Evolutionary conservation across 2,888 invertebrate genomes (phyloP), one percentile per base, ranked within the genome.

Genomic region (Flabesymbios commensalis): DNA sequence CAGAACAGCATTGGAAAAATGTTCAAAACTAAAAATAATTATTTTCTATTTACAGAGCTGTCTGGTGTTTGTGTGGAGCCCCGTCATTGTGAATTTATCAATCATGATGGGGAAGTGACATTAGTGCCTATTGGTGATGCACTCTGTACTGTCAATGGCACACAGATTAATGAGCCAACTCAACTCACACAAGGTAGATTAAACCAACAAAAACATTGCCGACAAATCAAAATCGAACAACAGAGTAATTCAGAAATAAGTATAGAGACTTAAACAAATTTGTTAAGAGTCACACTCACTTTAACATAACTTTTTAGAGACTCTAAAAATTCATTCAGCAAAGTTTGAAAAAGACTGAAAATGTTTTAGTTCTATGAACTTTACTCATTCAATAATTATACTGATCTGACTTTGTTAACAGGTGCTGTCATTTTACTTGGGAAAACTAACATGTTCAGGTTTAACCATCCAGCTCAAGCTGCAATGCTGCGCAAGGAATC

Each of bases 391-490:
- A n/a, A n/a, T n/a, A n/a, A n/a, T n/a, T n/a, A n/a, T n/a, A n/a
- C n/a, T n/a, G n/a, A n/a, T n/a, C n/a, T n/a, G n/a, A n/a, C n/a
- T n/a, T n/a, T n/a, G n/a, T n/a, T n/a, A n/a, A 3, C 55, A 65
- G 65, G 67, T 26, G 67, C 61, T 29, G 65, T 67, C n/a, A 87
- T 92, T 5, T 83, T 91, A 3, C 67, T 80, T 31, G 80, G 80
- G 3, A 75, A 75, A 49, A 76, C 74, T 19, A 76, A 77, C 66
- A 73, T 77, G 72, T 80, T 79, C 59, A 66, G 79, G 19, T 80
- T 79, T 69, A 80, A 79, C 65, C 76, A 80, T 59, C 79, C 80
- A 24, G 71, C 70, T 29, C 76, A 80, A 66, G 78, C 77, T 57
- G 76, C 76, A 28, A 70, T 72, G 67, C 73, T 79, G 32, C 53